Conservation (phyloP, 1,140 invertebrate species). For the Meloidogyne hapla region DNA sequence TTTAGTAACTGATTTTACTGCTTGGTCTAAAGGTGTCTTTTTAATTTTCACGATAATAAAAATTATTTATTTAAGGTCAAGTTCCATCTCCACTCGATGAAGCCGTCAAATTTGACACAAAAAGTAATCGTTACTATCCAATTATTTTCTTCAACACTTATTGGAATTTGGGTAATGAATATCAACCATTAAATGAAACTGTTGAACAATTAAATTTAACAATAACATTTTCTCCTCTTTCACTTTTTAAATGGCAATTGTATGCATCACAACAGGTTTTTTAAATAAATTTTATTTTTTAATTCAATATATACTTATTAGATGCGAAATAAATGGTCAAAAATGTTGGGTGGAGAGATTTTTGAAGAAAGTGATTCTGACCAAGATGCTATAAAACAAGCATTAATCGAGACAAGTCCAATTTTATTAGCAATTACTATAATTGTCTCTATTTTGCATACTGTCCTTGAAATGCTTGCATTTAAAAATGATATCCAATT, state of each 20-base stretch:
- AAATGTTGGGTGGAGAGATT: constrained; percentile 69
- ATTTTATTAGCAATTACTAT: constrained; percentile 86
- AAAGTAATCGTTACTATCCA: constrained; percentile 71
- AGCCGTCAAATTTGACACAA: constrained; percentile 77
- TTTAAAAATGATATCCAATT: constrained; percentile 99
- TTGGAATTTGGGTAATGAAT: constrained; percentile 82
- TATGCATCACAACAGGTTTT: constrained; percentile 77
- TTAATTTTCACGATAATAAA: not conserved
- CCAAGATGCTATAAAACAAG: constrained; percentile 94
- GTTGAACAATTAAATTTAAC: constrained; percentile 69
- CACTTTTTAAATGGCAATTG: constrained; percentile 94
- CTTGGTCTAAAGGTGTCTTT: constrained; percentile 75
- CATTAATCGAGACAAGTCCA: constrained; percentile 92
- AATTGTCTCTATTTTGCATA: constrained; percentile 88
- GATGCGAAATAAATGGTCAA: constrained; percentile 67
- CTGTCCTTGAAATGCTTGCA: constrained; percentile 93
- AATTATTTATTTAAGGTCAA: constrained; percentile 46
- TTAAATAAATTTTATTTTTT: constrained; percentile 13
- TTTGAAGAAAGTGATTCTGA: constrained; percentile 77
- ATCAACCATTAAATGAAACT: constrained; percentile 81
- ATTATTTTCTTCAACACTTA: constrained; percentile 74
- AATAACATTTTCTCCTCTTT: constrained; percentile 87
- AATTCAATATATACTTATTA: constrained; percentile 59
- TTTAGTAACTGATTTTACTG: constrained; percentile 87
- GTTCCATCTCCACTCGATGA: constrained; percentile 51